Evolutionary conservation across 2,797 vertebrate genomes (phyloP), one percentile per base, ranked within the genome.

Genomic region (Poeciliopsis gracilis): DNA sequence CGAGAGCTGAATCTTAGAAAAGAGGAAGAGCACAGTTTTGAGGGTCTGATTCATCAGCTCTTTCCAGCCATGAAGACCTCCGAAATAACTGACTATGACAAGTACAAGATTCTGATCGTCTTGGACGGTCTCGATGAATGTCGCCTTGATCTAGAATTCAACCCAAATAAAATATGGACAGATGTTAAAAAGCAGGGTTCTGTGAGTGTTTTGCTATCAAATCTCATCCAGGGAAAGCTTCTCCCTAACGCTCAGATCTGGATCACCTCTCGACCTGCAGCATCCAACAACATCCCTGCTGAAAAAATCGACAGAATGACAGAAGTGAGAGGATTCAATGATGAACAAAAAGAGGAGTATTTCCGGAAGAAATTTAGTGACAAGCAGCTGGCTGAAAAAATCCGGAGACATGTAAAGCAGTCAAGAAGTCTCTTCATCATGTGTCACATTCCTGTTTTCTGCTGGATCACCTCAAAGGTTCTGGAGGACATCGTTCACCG

Each of bases 181-280:
- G 0, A 89, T 38, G 38, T 88, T 47, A 84, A 0, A 46, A 0
- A 74, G n/a, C 0, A 0, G 69, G 77, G 75, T 5, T 72, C 86
- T 25, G 78, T 94, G 0, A 86, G 81, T 4, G 70, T 38, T 15
- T 73, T 94, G 15, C 59, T 93, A 57, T 78, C 57, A 53, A 92
- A 90, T 71, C 77, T 94, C 20, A 91, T 94, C 47, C 9, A 45
- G 2, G 66, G 92, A 36, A 92, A 91, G 25, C 84, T 94, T 70
- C 81, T 93, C 55, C 69, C 91, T 0, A 0, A 78, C 25, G 90
- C 93, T 66, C 84, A 88, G 0, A 72, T 93, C 75, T 94, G 93
- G 93, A 92, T 94, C 66, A 93, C 91, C 6, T 89, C 91, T 33
- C 77, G 91, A 7, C 93, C 92, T 18, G 92, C 92, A 49, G 90